phyloP scores from a whole-genome alignment of 2,797 vertebrate species.

The Acanthiza pusilla region DNA sequence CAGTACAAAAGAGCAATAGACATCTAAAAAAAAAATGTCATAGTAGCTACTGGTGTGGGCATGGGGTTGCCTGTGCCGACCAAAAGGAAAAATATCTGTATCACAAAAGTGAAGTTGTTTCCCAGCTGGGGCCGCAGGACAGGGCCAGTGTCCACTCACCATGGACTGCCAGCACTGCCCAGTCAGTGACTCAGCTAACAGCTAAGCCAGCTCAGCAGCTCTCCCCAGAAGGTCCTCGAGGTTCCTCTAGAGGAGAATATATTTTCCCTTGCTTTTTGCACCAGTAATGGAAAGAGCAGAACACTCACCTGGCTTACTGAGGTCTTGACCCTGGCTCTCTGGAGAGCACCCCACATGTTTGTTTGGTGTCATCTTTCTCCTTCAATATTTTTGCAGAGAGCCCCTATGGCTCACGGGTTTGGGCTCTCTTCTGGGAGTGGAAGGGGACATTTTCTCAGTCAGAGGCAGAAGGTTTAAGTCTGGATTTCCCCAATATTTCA shows the following conservation, averaged over 20 bases:
- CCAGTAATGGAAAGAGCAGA: not conserved
- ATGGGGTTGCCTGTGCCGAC: not conserved
- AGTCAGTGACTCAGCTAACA: not conserved
- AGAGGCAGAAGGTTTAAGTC: not conserved
- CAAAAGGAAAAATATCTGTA: not conserved
- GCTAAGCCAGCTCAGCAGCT: not conserved
- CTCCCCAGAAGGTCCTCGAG: not conserved
- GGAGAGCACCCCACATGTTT: not conserved
- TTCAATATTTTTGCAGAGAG: not conserved
- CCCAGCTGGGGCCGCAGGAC: not conserved
- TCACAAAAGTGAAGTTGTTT: not conserved
- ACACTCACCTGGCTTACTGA: not conserved
- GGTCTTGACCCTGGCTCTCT: not conserved
- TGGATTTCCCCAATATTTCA: not conserved
- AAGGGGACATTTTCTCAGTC: not conserved
- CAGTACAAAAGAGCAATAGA: not conserved
- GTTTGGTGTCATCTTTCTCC: not conserved
- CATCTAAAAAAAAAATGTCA: not conserved
- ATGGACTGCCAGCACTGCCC: not conserved
- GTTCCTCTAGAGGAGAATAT: not conserved
- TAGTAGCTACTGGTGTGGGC: not conserved
- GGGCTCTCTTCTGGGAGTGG: not conserved
- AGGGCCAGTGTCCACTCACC: not conserved
- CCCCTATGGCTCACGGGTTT: not conserved
- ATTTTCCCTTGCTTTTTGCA: not conserved